Conservation (phyloP, 1,140 invertebrate genomes). For the Leptinotarsa lineolata region DNA sequence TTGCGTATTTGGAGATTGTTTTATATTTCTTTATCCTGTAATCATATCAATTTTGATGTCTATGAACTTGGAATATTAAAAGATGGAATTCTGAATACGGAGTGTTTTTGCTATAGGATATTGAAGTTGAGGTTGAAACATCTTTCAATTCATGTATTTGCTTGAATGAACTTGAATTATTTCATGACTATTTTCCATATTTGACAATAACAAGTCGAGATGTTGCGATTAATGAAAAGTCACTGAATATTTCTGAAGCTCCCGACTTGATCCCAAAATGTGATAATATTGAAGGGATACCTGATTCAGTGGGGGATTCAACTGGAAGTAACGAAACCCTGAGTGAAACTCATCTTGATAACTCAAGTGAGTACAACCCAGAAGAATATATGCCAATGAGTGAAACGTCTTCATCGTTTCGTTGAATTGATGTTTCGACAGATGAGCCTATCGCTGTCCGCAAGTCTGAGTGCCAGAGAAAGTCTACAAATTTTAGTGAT, state of each 20-base stretch:
- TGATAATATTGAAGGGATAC: conserved; percentile 1
- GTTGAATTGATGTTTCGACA: background rate
- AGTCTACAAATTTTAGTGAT: conserved; percentile 33
- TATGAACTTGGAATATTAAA: too few species aligned
- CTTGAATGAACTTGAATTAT: too few species aligned
- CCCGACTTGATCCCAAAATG: background rate
- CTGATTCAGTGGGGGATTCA: conserved; percentile 20
- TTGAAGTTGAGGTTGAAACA: too few species aligned
- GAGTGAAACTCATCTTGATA: background rate
- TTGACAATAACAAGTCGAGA: conserved; percentile 17
- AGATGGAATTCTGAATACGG: too few species aligned
- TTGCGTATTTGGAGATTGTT: too few species aligned
- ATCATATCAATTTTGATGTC: too few species aligned
- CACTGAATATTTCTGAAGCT: background rate
- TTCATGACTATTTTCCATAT: too few species aligned
- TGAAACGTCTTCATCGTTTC: background rate
- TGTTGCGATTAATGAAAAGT: conserved; percentile 23
- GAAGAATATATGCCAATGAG: background rate
- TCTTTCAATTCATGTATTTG: too few species aligned
- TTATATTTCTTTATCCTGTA: too few species aligned
- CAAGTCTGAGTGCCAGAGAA: conserved; percentile 30
- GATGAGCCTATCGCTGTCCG: conserved; percentile 1
- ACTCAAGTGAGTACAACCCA: background rate
- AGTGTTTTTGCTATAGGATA: too few species aligned
- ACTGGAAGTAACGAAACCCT: background rate